phyloP scores from a whole-genome alignment of 2,888 invertebrate genomes.

The Atethmia centrago region DNA sequence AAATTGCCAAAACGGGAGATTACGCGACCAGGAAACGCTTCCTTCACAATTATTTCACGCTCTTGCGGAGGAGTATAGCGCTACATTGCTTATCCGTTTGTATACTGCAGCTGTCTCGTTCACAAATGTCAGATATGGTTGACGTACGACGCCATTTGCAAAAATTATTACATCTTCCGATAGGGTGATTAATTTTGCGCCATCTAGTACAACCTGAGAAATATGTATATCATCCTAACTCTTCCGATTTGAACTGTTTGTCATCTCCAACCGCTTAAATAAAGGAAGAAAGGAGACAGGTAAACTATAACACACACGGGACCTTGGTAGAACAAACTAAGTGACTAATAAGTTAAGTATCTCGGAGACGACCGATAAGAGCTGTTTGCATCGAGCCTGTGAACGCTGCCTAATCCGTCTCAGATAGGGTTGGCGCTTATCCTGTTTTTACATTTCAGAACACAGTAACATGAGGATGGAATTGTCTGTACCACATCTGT shows the following conservation, averaged over 20 bases:
- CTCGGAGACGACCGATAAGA: conserved; percentile 65
- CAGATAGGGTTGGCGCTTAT: conserved; percentile 52
- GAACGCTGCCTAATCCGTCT: conserved; percentile 67
- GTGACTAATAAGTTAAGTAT: conserved; percentile 68
- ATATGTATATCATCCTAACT: background rate
- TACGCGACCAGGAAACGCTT: no score
- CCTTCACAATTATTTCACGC: no score
- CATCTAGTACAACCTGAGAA: no score
- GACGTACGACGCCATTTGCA: no score
- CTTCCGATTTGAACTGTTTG: background rate
- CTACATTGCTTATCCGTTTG: no score
- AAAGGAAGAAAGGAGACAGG: conserved; percentile 3
- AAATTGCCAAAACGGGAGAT: no score
- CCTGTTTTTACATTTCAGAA: background rate
- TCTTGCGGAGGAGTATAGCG: no score
- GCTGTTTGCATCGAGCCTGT: conserved; percentile 62
- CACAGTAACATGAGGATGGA: background rate
- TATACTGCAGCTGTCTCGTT: no score
- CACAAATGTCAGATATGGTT: no score
- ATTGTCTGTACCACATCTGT: no score
- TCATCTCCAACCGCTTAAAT: background rate
- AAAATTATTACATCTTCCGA: no score
- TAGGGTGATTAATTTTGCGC: no score
- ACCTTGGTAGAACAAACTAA: conserved; percentile 40
- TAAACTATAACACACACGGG: conserved; percentile 7